Conservation (phyloP, 35 echinoderm and acorn worm species). For the Lytechinus variegatus region DNA sequence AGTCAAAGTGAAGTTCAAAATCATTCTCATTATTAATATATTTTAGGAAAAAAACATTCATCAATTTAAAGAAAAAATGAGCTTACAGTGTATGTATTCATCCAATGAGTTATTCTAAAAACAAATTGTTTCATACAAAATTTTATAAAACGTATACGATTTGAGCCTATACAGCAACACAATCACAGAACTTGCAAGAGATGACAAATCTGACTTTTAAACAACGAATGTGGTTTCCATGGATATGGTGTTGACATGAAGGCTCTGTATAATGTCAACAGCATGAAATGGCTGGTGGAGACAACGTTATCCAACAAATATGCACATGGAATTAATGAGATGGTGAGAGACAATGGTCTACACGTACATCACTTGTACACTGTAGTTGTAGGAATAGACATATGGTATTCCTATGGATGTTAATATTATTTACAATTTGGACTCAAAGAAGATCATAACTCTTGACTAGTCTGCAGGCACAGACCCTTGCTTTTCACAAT, state of each 20-base stretch:
- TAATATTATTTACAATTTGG: background rate
- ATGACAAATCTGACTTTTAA: background rate
- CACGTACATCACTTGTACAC: too few species aligned
- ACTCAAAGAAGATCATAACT: too few species aligned
- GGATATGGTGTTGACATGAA: background rate
- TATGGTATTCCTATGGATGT: background rate
- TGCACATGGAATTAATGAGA: constrained; percentile 4
- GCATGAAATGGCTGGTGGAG: background rate
- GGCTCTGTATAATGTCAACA: background rate
- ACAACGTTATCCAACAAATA: background rate
- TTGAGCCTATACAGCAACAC: background rate
- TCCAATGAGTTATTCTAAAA: too few species aligned
- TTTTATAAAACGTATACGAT: background rate
- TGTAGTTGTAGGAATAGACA: too few species aligned
- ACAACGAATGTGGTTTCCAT: background rate
- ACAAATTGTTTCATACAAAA: too few species aligned
- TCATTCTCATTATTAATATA: too few species aligned
- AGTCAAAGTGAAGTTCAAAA: too few species aligned
- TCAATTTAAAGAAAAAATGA: too few species aligned
- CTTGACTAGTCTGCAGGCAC: too few species aligned
- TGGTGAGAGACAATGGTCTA: background rate
- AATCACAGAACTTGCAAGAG: background rate
- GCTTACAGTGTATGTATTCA: too few species aligned
- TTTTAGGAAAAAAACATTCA: too few species aligned
- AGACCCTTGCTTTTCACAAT: too few species aligned